Evolutionary conservation across 2,888 invertebrate species (phyloP).

Genomic region (Platycheirus rosarum): DNA sequence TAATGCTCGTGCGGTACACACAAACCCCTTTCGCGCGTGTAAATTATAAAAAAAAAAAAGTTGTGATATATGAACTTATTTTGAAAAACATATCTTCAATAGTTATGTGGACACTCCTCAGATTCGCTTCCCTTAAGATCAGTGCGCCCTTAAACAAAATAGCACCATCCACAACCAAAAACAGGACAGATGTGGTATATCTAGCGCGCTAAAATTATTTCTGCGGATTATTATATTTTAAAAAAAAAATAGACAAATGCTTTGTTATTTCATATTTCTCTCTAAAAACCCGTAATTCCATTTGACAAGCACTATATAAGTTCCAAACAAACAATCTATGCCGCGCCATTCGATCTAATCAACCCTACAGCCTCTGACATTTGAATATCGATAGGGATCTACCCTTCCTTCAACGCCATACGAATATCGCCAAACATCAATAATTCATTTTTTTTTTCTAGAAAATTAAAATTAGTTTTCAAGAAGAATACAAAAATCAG

Average conservation of each 20-base stretch:
- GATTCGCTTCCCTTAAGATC: background rate
- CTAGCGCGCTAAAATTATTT: slow-evolving; percentile 7
- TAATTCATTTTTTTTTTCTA: slow-evolving; percentile 54
- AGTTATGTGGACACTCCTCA: too few species aligned
- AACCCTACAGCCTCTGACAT: slow-evolving; percentile 51
- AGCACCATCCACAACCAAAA: background rate
- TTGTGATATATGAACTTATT: too few species aligned
- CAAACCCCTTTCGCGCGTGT: too few species aligned
- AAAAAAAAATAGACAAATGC: background rate
- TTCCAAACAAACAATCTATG: slow-evolving; percentile 7
- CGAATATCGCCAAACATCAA: slow-evolving; percentile 31
- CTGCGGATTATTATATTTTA: background rate
- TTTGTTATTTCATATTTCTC: background rate
- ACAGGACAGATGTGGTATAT: slow-evolving; percentile 9
- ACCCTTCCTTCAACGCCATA: slow-evolving; percentile 46
- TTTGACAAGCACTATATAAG: slow-evolving; percentile 24
- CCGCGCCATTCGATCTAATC: slow-evolving; percentile 37
- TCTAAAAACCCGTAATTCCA: slow-evolving; percentile 24
- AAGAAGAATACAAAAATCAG: slow-evolving; percentile 29
- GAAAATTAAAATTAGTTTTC: slow-evolving; percentile 27
- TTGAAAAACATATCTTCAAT: too few species aligned
- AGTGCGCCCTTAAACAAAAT: background rate
- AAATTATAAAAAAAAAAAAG: too few species aligned
- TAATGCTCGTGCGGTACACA: too few species aligned
- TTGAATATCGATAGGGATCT: slow-evolving; percentile 67